A percentile compares a stretch with the other conserved stretches of the same genome.
phyloP scores from a whole-genome alignment of 1,140 invertebrate species.

The Subanguina moxae region DNA sequence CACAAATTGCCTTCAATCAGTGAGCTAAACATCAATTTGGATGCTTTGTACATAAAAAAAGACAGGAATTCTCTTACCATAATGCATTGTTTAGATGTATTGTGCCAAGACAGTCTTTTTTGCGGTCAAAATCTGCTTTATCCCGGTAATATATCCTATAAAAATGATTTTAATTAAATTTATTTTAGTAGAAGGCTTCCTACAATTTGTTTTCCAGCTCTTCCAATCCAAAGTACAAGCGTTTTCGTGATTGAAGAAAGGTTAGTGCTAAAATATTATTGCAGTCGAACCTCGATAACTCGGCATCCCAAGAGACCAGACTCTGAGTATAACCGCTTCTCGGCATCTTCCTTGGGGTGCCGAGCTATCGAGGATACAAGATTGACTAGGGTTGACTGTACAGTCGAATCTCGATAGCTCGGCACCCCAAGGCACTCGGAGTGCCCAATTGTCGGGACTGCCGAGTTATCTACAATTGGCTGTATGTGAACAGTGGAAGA shows the following conservation, averaged over 20 bases:
- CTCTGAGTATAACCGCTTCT: too few species aligned
- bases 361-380: too few species aligned
- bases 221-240: conserved; percentile 50
- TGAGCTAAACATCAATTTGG: not conserved
- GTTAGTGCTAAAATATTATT: conserved; percentile 45
- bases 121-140: conserved; percentile 47
- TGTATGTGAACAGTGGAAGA: too few species aligned
- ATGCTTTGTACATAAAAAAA: not conserved
- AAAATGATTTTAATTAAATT: not conserved
- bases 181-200: not conserved
- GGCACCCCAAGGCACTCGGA: too few species aligned
- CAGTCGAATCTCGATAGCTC: too few species aligned
- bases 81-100: conserved; percentile 37
- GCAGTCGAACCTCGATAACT: too few species aligned
- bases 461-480: too few species aligned
- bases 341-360: too few species aligned
- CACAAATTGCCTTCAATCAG: conserved; percentile 39
- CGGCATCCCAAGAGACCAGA: too few species aligned
- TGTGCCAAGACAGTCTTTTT: conserved; percentile 37
- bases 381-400: too few species aligned
- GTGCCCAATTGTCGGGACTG: too few species aligned
- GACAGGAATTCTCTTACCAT: conserved; percentile 10
- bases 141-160: conserved; percentile 46
- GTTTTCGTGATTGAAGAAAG: conserved; percentile 44
- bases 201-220: conserved; percentile 37